Percentiles rank a stretch among this genome's conserved stretches.
Evolutionary conservation across 2,113 vertebrate genomes (phyloP).

Genomic region (Pteruthius melanotis): DNA sequence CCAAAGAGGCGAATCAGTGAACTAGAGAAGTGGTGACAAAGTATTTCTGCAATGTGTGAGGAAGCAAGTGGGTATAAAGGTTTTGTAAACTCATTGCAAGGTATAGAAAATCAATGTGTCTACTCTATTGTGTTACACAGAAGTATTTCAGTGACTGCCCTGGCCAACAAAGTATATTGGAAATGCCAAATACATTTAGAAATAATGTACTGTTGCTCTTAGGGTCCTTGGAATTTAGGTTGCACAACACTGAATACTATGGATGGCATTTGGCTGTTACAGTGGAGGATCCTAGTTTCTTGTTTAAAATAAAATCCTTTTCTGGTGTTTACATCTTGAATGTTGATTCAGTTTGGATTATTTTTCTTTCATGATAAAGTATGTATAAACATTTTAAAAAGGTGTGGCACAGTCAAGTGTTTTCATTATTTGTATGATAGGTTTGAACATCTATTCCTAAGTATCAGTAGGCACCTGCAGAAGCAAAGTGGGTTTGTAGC

Average conservation of each 20-base stretch:
- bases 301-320: neutral
- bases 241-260: neutral
- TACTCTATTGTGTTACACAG: neutral
- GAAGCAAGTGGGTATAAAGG: neutral
- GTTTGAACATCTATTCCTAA: constrained; percentile 51
- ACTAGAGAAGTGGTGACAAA: neutral
- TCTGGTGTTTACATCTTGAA: neutral
- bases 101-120: neutral
- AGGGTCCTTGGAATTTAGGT: constrained; percentile 28
- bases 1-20: neutral
- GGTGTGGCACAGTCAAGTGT: constrained; percentile 73
- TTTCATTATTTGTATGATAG: constrained; percentile 63
- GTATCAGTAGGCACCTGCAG: constrained; percentile 75
- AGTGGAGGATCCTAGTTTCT: neutral
- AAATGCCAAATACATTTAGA: constrained; percentile 5
- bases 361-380: constrained; percentile 32
- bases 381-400: constrained; percentile 63
- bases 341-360: constrained; percentile 14
- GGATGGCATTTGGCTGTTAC: neutral
- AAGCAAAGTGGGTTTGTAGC: constrained; percentile 71
- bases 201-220: neutral
- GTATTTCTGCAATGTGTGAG: neutral
- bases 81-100: neutral
- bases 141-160: neutral
- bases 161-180: neutral